These are phyloP conservation scores for Cyanistes caeruleus DNA, from an alignment of 2,113 vertebrate genomes.

Conservation along the genomic window DNA sequence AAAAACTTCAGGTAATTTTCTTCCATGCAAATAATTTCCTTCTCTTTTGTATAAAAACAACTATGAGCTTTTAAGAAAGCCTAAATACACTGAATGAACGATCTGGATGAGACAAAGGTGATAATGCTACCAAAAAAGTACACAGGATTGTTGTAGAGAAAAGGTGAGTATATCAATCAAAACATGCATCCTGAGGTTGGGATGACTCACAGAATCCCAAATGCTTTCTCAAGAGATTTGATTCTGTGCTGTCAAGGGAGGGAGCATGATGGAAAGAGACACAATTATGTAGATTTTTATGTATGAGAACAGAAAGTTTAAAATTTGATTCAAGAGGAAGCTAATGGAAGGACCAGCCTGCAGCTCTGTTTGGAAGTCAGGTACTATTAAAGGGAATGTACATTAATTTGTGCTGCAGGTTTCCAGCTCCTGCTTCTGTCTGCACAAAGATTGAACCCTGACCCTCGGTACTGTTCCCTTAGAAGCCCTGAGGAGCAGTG, in stretches of 20 bases:
- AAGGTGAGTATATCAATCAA: not conserved
- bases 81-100: not conserved
- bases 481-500: not conserved
- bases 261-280: not conserved
- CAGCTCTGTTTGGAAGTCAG: not conserved
- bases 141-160: not conserved
- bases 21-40: not conserved
- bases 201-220: not conserved
- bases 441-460: not conserved
- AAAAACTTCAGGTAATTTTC: not conserved
- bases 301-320: not conserved
- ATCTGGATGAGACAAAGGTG: constrained; percentile 2
- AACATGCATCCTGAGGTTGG: not conserved
- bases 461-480: not conserved
- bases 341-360: not conserved
- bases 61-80: not conserved
- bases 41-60: not conserved
- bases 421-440: not conserved
- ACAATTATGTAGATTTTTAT: not conserved
- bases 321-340: not conserved
- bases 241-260: not conserved
- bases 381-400: not conserved
- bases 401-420: not conserved
- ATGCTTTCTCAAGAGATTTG: not conserved
- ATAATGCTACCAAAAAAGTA: not conserved